Percentiles rank a stretch among this genome's conserved stretches.
Conservation (phyloP, 2,113 vertebrate species). For the Hepsetus odoe region DNA sequence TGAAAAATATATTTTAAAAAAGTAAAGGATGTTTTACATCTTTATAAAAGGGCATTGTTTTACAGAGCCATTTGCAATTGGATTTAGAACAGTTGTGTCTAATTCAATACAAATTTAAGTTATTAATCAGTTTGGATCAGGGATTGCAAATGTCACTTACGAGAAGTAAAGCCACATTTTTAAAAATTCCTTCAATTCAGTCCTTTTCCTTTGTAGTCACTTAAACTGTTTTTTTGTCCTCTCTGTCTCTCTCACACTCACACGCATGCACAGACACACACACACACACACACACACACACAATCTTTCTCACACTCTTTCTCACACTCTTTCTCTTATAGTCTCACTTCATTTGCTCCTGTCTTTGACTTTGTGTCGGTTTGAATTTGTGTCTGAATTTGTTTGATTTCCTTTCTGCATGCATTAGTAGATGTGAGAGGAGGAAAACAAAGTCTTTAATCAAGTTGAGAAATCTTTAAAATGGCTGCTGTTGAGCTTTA, state of each 20-base stretch:
- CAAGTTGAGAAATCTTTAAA: background rate
- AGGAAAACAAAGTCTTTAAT: background rate
- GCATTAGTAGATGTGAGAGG: slow-evolving; percentile 62
- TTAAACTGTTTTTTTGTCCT: background rate
- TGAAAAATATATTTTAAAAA: too few relatives aligned
- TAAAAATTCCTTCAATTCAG: background rate
- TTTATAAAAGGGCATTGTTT: too few relatives aligned
- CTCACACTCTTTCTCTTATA: background rate
- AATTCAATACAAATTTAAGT: too few relatives aligned
- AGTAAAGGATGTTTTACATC: too few relatives aligned
- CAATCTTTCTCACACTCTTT: background rate
- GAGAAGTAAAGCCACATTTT: too few relatives aligned
- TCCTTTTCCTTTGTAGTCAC: slow-evolving; percentile 7
- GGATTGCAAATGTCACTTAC: too few relatives aligned
- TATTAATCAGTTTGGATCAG: too few relatives aligned
- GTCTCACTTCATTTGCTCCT: slow-evolving; percentile 39
- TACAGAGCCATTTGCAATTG: too few relatives aligned
- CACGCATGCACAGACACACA: too few relatives aligned
- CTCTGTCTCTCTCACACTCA: slow-evolving; percentile 10
- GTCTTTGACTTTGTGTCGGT: slow-evolving; percentile 31
- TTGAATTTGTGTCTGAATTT: too few relatives aligned
- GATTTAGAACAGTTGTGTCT: too few relatives aligned
- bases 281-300: too few relatives aligned
- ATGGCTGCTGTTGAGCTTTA: background rate
- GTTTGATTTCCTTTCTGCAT: slow-evolving; percentile 43